phyloP scores from a whole-genome alignment of 2,888 invertebrate species.

The Drosophila engyochracea region DNA sequence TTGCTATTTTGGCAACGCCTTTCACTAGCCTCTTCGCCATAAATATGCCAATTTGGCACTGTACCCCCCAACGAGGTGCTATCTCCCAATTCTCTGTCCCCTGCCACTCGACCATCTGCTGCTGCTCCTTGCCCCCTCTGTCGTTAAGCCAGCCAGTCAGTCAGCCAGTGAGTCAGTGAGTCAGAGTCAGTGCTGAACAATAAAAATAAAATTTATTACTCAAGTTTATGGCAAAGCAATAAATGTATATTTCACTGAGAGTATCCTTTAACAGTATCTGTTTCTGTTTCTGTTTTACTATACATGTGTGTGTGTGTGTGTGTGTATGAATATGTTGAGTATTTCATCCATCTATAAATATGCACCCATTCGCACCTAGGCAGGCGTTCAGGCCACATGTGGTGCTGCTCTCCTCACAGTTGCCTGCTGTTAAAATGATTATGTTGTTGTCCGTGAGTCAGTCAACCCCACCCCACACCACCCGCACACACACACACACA shows the following conservation, averaged over 20 bases:
- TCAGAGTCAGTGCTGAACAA: slow-evolving; percentile 64
- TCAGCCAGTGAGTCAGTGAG: slow-evolving; percentile 37
- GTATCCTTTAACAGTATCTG: slow-evolving; percentile 32
- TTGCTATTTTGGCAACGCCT: slow-evolving; percentile 73
- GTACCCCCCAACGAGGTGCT: slow-evolving; percentile 3
- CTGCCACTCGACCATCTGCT: background rate
- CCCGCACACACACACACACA: background rate
- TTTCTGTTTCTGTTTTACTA: background rate
- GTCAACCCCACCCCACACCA: slow-evolving; percentile 18
- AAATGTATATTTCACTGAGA: slow-evolving; percentile 72
- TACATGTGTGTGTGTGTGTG: background rate
- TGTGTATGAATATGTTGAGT: slow-evolving; percentile 21
- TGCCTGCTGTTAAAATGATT: slow-evolving; percentile 71
- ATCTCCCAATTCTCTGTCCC: background rate
- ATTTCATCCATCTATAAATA: slow-evolving; percentile 73
- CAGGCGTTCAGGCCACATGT: slow-evolving; percentile 53
- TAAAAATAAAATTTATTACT: slow-evolving; percentile 80
- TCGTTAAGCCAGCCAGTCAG: slow-evolving; percentile 22
- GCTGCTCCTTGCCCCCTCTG: background rate
- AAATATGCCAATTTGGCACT: slow-evolving; percentile 77
- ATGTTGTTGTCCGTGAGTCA: slow-evolving; percentile 61
- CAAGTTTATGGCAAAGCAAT: slow-evolving; percentile 80
- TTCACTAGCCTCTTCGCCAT: slow-evolving; percentile 67
- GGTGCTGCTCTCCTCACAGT: slow-evolving; percentile 45
- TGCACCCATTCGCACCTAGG: slow-evolving; percentile 78